A percentile compares a stretch with the other conserved stretches of the same genome.
phyloP scores from a whole-genome alignment of 2,797 vertebrate species.

The Loris lydekkerianus region DNA sequence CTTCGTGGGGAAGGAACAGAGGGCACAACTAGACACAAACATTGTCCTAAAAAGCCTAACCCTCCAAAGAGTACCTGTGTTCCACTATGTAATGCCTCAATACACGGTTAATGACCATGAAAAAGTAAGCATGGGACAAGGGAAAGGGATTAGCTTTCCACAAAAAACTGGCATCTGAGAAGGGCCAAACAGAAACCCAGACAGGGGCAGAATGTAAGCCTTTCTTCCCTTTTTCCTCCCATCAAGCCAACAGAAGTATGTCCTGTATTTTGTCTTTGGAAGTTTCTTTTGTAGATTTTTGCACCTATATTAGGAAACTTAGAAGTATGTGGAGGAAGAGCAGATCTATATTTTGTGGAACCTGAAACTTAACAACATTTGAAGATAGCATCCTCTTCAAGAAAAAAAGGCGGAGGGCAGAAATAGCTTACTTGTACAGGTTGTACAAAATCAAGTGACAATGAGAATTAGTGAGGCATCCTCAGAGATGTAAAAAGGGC shows the following conservation, averaged over 20 bases:
- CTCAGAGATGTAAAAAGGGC: neutral
- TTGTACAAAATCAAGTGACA: neutral
- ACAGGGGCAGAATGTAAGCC: neutral
- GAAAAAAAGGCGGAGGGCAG: neutral
- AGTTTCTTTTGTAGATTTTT: neutral
- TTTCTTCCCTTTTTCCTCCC: neutral
- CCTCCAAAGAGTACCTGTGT: neutral
- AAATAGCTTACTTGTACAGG: neutral
- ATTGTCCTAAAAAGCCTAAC: neutral
- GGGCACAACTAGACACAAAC: neutral
- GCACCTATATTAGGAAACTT: neutral
- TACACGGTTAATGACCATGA: neutral
- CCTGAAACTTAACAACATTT: neutral
- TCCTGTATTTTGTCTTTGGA: neutral
- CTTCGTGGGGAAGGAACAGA: neutral
- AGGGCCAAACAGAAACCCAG: neutral
- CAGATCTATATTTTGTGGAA: neutral
- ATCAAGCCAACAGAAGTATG: too few species aligned
- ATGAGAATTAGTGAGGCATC: neutral
- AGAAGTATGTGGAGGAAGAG: neutral
- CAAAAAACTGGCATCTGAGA: neutral
- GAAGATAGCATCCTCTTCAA: neutral
- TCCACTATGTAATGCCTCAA: neutral
- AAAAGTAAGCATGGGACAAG: neutral
- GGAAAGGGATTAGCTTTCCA: neutral